Base-by-base conservation (phyloP, 2,888 invertebrate genomes). In the Oithona nana region DNA sequence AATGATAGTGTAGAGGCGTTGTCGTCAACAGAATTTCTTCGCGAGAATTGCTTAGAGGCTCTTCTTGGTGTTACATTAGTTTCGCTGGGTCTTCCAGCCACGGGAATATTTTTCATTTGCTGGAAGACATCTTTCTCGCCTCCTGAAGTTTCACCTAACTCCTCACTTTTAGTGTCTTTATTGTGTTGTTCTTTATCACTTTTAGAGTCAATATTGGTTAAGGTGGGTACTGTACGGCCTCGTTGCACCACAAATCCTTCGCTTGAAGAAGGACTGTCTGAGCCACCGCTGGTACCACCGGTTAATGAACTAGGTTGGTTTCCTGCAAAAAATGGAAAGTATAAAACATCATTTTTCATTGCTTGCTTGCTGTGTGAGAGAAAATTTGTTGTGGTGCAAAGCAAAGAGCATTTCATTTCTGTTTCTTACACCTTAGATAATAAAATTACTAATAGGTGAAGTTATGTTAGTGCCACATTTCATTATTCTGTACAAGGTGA, bases 41-140 rank as follows among this genome's bases (percentile, higher is more conserved):
- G 78, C 55, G 88, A 89, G 26, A 48, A 54, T 3, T 13, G 16
- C 26, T 26, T 20, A 16, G 54, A 24, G 3, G 54, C 24, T 2
- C 24, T 24, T 13, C 24, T 26, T 22, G 22, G 30, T 8, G 30
- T 28, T 28, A 57, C 57, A 22, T 11, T 83, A 83, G 86, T 86
- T 75, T 85, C 84, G 69, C 88, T 87, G 60, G 89, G 89, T 69
- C 84, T 82, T 48, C 88, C 89, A 64, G 89, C 88, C 66, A 88
- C 81, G 65, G 79, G 77, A 67, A 74, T 66, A 71, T 66, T 64
- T 48, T 66, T 65, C 56, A 51, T 64, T 28, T 49, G 31, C 29
- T 54, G 28, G 29, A 63, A 62, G 26, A 62, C 51, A 24, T 28
- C 51, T 28, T 16, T n/a, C 16, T 16, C 57, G 8, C 20, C 20